Base-by-base conservation (phyloP, 2,113 vertebrate genomes). In the Rhegmatorhina hoffmannsi region DNA sequence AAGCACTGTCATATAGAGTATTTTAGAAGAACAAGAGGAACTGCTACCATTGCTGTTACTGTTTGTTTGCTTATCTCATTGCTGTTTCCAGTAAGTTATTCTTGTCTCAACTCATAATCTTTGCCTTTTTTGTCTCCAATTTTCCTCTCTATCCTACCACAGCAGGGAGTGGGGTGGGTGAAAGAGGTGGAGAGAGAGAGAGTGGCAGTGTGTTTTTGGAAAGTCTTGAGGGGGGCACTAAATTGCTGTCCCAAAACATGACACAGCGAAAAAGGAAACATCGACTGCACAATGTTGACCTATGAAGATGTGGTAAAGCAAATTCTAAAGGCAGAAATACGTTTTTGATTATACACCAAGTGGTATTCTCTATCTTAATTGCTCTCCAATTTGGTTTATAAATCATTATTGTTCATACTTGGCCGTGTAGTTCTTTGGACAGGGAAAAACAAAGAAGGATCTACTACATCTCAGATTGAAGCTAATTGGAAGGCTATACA, bases 101-200 rank as follows among this genome's bases (percentile, higher is more conserved):
- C 14, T 50, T 66, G 31, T 19, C 52, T 73, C 26, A 73, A 5
- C 9, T 11, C 24, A 17, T 26, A 17, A 64, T 38, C 26, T 59
- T 67, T 52, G 5, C 1, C 25, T 13, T 89, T 52, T 66, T 5
- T 46, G 26, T 10, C 33, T 59, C 33, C 3, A 0, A 7, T 52
- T 23, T 16, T 43, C n/a, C 20, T 56, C 11, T 58, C 14, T 12
- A 52, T 44, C 14, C 18, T 44, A 19, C 31, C 6, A 15, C 10
- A 52, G 40, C 38, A 24, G 5, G 28, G 15, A n/a, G 10, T 4
- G 5, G 12, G 5, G 18, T n/a, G 2, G 13, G 15, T 5, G 38
- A 67, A 67, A 38, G 2, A 6, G 3, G 4, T 6, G 10, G 8
- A 52, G 12, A 0, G 0, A 46, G 23, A 59, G 36, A 59, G 12